Conservation (phyloP, 2,888 invertebrate genomes). For the Eupeodes latifasciatus region DNA sequence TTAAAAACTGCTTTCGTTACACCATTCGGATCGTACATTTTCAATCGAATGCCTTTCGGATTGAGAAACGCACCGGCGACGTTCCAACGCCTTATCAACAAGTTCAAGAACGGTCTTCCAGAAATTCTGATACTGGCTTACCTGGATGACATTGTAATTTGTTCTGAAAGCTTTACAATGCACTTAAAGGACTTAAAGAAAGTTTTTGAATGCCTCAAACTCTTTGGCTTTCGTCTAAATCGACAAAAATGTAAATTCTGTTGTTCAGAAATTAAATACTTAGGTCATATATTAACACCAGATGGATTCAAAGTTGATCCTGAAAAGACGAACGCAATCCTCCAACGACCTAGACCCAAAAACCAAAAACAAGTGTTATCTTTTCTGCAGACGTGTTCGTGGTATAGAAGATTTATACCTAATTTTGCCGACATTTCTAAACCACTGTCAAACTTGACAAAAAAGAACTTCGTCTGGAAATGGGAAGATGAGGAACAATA, state of each 20-base stretch:
- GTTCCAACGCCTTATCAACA: constrained; percentile 70
- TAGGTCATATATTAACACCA: too few relatives aligned
- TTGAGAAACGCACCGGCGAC: constrained; percentile 37
- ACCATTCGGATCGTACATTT: constrained; percentile 11
- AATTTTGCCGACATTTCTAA: too few relatives aligned
- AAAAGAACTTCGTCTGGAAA: too few relatives aligned
- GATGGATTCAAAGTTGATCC: too few relatives aligned
- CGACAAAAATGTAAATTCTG: constrained; percentile 18
- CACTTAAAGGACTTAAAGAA: not conserved
- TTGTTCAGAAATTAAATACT: too few relatives aligned
- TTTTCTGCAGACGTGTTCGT: too few relatives aligned
- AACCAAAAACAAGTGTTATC: too few relatives aligned
- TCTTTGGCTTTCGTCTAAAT: not conserved
- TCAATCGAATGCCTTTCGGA: constrained; percentile 41
- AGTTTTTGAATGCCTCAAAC: not conserved
- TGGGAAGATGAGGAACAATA: too few relatives aligned
- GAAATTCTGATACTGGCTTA: constrained; percentile 74
- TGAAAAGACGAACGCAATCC: too few relatives aligned
- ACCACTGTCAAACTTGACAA: too few relatives aligned
- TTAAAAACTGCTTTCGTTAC: constrained; percentile 61
- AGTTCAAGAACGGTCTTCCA: constrained; percentile 9
- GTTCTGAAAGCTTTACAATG: not conserved
- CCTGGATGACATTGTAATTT: constrained; percentile 19
- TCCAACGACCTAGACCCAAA: too few relatives aligned
- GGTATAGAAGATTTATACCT: too few relatives aligned